Evolutionary conservation across 2,888 invertebrate genomes (phyloP).

Genomic region (Metellina segmentata): DNA sequence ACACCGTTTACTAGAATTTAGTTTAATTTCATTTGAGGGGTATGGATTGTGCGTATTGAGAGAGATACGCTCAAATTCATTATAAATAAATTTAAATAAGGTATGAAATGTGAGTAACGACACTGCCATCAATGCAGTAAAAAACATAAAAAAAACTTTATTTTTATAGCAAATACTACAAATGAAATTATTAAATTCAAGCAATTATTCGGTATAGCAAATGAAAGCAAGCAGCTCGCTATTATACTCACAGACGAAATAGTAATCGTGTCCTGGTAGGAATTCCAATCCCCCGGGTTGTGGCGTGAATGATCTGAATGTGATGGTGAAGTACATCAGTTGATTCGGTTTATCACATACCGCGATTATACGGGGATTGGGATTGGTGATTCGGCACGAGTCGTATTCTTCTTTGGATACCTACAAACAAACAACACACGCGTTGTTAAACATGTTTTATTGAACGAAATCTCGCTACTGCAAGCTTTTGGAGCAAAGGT

Average conservation of each 20-base stretch:
- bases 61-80: too few species aligned
- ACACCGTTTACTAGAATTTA: too few species aligned
- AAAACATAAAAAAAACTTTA: too few species aligned
- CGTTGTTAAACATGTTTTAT: too few species aligned
- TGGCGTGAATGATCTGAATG: slow-evolving; percentile 96
- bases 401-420: slow-evolving; percentile 97
- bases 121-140: too few species aligned
- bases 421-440: slow-evolving; percentile 80
- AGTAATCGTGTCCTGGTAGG: slow-evolving; percentile 95
- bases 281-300: slow-evolving; percentile 97
- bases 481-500: too few species aligned
- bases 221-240: not conserved
- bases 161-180: too few species aligned
- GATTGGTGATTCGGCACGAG: slow-evolving; percentile 96
- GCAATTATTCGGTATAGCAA: not conserved
- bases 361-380: slow-evolving; percentile 95
- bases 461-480: too few species aligned
- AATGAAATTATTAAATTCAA: not conserved
- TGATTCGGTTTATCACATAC: slow-evolving; percentile 97
- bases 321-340: slow-evolving; percentile 96
- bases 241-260: slow-evolving; percentile 85
- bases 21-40: too few species aligned
- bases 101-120: too few species aligned
- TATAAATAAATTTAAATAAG: too few species aligned
- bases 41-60: too few species aligned